Evolutionary conservation across 2,888 invertebrate species (phyloP).

Genomic region (Calameuta filiformis): DNA sequence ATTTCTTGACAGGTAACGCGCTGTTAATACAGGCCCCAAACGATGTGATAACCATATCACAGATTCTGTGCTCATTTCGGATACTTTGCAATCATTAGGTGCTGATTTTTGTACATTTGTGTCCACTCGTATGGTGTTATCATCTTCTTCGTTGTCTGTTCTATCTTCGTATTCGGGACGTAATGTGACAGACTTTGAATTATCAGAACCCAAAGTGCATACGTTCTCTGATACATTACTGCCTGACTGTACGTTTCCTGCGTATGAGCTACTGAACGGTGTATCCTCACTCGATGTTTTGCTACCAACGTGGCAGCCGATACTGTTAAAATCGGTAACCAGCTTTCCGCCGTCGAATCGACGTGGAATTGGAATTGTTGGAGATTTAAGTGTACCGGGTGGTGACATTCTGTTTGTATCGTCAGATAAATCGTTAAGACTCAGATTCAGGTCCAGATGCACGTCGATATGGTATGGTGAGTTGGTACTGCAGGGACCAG

Average conservation of each 20-base stretch:
- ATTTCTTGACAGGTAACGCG: conserved; percentile 90
- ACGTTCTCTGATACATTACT: conserved; percentile 56
- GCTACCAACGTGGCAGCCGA: conserved; percentile 74
- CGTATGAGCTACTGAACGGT: conserved; percentile 37
- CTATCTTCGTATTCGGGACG: conserved; percentile 22
- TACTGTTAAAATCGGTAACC: conserved; percentile 69
- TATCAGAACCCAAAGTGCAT: conserved; percentile 60
- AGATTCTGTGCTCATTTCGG: conserved; percentile 89
- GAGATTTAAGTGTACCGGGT: conserved; percentile 69
- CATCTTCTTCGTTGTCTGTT: conserved; percentile 9
- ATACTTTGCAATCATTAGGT: conserved; percentile 71
- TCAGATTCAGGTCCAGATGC: conserved; percentile 66
- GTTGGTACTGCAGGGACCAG: conserved; percentile 62
- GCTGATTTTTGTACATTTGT: conserved; percentile 35
- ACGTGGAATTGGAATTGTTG: conserved; percentile 78
- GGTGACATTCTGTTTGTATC: conserved; percentile 49
- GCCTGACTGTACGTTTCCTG: conserved; percentile 8
- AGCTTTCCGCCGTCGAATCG: conserved; percentile 67
- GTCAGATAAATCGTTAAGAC: conserved; percentile 66
- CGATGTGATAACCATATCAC: conserved; percentile 93
- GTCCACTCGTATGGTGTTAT: conserved; percentile 12
- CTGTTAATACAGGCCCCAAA: conserved; percentile 93
- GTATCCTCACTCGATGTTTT: conserved; percentile 66
- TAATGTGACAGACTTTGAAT: background rate
- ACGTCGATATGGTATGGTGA: conserved; percentile 54